Conservation (phyloP, 2,888 invertebrate species). For the Marasmarcha lunaedactyla region DNA sequence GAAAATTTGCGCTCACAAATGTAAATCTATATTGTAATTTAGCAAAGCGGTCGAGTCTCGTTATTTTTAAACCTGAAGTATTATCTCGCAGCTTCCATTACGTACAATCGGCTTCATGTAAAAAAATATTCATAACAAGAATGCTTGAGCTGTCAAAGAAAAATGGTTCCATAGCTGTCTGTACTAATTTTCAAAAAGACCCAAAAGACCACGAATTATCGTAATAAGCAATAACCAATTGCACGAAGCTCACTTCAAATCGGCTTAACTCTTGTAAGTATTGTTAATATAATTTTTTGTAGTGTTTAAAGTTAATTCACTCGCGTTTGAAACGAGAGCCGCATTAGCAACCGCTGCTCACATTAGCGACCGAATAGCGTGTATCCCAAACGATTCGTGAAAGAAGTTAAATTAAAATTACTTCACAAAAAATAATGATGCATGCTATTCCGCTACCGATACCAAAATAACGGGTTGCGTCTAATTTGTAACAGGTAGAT, state of each 20-base stretch:
- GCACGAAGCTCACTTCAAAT: conserved; percentile 59
- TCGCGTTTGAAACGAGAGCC: conserved; percentile 41
- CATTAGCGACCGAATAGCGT: conserved; percentile 60
- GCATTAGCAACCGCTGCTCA: conserved; percentile 24
- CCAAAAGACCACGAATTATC: conserved; percentile 45
- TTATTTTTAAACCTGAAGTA: conserved; percentile 30
- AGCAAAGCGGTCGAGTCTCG: conserved; percentile 30
- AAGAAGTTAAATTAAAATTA: conserved; percentile 54
- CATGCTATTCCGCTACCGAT: conserved; percentile 57
- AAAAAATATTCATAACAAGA: background rate
- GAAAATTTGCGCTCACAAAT: conserved; percentile 3
- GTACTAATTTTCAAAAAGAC: conserved; percentile 14
- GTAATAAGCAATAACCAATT: conserved; percentile 60
- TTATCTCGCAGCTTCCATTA: conserved; percentile 27
- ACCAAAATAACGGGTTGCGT: conserved; percentile 59
- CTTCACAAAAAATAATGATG: conserved; percentile 37
- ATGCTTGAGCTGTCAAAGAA: background rate
- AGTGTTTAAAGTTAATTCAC: conserved; percentile 40
- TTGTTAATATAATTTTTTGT: conserved; percentile 30
- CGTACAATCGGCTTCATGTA: conserved; percentile 18
- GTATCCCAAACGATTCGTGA: conserved; percentile 38
- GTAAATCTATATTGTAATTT: conserved; percentile 28
- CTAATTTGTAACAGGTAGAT: conserved; percentile 54
- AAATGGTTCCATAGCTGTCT: background rate
- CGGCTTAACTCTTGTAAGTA: conserved; percentile 44